Percentiles rank a stretch among this genome's conserved stretches.
These are phyloP conservation scores for Leucophenga varia DNA, from an alignment of 1,140 invertebrate species.

Conservation along the genomic window DNA sequence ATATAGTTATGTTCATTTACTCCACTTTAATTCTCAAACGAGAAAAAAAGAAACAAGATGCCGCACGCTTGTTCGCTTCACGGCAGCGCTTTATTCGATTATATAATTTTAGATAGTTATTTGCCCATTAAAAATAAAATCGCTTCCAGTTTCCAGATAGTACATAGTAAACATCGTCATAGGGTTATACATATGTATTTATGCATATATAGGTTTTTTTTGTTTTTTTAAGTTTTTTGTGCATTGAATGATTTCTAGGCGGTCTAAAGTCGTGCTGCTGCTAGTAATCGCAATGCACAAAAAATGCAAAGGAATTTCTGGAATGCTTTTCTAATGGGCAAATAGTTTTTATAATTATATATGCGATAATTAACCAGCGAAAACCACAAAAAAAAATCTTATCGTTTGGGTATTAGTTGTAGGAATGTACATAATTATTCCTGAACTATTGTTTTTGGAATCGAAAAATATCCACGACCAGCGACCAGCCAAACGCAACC, in stretches of 20 bases:
- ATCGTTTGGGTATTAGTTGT: slow-evolving; percentile 49
- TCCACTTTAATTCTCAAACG: slow-evolving; percentile 50
- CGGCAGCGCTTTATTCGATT: neutral
- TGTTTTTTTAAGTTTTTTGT: too few species aligned
- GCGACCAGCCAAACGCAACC: too few species aligned
- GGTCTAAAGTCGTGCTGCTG: too few species aligned
- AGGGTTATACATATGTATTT: too few species aligned
- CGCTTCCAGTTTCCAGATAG: neutral
- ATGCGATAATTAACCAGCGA: neutral
- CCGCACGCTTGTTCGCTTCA: slow-evolving; percentile 7
- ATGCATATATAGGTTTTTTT: too few species aligned
- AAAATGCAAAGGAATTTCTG: slow-evolving; percentile 1
- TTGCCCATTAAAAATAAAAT: slow-evolving; percentile 3
- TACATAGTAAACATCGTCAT: too few species aligned
- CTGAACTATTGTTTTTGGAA: slow-evolving; percentile 55
- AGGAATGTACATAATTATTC: slow-evolving; percentile 56
- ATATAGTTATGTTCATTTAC: slow-evolving; percentile 56
- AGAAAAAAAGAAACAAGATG: slow-evolving; percentile 22
- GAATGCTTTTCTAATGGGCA: slow-evolving; percentile 4
- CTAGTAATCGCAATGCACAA: neutral
- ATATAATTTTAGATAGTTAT: slow-evolving; percentile 14
- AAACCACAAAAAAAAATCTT: neutral
- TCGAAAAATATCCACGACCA: too few species aligned
- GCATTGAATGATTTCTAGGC: too few species aligned
- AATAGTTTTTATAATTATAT: slow-evolving; percentile 15